Base-by-base conservation (phyloP, 1,140 invertebrate genomes). In the Lethrus apterus region DNA sequence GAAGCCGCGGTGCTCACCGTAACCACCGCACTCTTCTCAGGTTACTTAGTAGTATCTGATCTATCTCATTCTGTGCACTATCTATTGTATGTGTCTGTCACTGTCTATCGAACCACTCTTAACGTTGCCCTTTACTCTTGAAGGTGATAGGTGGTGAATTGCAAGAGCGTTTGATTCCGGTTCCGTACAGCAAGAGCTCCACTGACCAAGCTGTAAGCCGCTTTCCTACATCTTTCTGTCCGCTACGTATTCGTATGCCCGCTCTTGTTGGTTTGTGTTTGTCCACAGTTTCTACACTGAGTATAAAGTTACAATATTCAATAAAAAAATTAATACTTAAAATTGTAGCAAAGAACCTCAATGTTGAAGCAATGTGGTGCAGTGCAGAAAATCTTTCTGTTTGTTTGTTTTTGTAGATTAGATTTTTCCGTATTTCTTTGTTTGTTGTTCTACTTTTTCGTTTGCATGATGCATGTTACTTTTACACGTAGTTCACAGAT, bases 61-160 rank as follows among this genome's bases (percentile, higher is more conserved):
- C 58, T 59, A 52, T 59, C 56, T 63, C 53, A 57, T 59, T 65
- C 58, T 65, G 54, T 65, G 63, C 62, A 64, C 62, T 48, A 30
- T 33, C 30, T 64, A 57, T 64, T 61, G 59, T 61, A 56, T 61
- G 56, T 63, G 57, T 64, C 56, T 62, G 45, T 56, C 60, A 60
- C 62, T 64, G 55, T 65, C 63, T 65, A 58, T 64, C 59, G 53
- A 58, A 67, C 55, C 63, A 64, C 63, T 67, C 65, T 67, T 65
- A 65, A 66, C 60, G 57, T 65, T 65, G 54, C 63, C 62, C 60
- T 65, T 67, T 65, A 52, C 78, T 80, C 80, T 84, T 84, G 78
- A 90, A 93, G 89, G 89, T 93, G 83, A 95, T 95, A 89, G 90
- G 90, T 86, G 91, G 91, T 83, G 90, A 93, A 83, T 92, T 93